Conservation (phyloP, 2,888 invertebrate genomes). For the Dichetophora obliterata region DNA sequence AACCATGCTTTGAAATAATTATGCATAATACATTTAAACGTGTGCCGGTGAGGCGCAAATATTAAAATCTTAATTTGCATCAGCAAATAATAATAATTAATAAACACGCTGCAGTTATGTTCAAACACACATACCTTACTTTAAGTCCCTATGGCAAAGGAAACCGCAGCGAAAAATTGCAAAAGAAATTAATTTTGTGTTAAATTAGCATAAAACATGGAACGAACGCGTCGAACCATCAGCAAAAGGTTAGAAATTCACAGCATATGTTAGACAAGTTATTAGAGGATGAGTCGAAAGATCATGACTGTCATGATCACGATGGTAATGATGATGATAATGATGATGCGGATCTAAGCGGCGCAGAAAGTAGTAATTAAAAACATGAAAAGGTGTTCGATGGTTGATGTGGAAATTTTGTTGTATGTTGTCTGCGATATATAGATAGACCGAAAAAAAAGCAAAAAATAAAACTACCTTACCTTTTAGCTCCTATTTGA, state of each 20-base stretch:
- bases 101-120: too few species aligned
- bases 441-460: too few species aligned
- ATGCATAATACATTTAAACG: slow-evolving; percentile 1
- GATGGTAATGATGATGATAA: not conserved
- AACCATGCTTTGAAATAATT: not conserved
- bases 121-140: not conserved
- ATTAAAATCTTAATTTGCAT: not conserved
- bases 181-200: slow-evolving; percentile 23
- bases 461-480: too few species aligned
- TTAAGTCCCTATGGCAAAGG: not conserved
- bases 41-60: not conserved
- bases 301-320: not conserved
- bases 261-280: slow-evolving; percentile 30
- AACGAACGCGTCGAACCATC: slow-evolving; percentile 20
- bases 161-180: not conserved
- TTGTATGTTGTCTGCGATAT: too few species aligned
- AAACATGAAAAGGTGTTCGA: slow-evolving; percentile 25
- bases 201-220: slow-evolving; percentile 28
- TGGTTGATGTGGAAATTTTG: not conserved
- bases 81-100: slow-evolving; percentile 20
- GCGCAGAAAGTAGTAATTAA: slow-evolving; percentile 24
- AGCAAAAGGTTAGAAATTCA: slow-evolving; percentile 19
- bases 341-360: not conserved
- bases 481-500: too few species aligned
- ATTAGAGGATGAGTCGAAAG: not conserved